A percentile compares a stretch with the other conserved stretches of the same genome.
These are phyloP conservation scores for Haemorhous mexicanus DNA, from an alignment of 2,113 vertebrate genomes.

Conservation along the genomic window DNA sequence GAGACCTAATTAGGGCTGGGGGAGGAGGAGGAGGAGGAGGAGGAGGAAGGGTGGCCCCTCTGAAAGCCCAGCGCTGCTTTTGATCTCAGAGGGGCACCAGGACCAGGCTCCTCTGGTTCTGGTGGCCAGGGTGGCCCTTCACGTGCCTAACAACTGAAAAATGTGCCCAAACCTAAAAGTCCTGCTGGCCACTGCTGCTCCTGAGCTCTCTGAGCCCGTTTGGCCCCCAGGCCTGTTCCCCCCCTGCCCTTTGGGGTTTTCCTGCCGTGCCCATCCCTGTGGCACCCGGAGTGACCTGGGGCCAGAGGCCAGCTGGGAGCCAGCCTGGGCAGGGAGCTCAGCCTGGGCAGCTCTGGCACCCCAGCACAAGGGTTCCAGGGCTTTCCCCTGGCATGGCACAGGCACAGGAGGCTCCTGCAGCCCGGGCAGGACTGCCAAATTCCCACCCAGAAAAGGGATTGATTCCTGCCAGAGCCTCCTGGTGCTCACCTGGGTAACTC, in stretches of 20 bases:
- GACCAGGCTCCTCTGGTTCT: background rate
- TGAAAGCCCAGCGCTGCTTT: background rate
- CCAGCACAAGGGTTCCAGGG: background rate
- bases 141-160: background rate
- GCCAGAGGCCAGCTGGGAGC: background rate
- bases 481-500: fast-evolving
- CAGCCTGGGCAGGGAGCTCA: background rate
- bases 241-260: background rate
- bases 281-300: background rate
- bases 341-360: background rate
- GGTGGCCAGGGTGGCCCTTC: background rate
- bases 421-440: background rate
- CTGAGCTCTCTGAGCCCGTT: background rate
- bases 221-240: background rate
- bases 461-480: background rate
- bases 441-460: background rate
- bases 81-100: background rate
- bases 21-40: background rate
- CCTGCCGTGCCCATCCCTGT: background rate
- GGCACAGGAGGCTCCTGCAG: background rate
- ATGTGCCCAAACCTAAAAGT: no score
- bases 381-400: background rate
- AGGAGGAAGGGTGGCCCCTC: background rate
- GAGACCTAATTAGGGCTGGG: conserved; percentile 27
- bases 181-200: background rate